These are phyloP conservation scores for Chironomus tepperi DNA, from an alignment of 1,140 invertebrate genomes.

Conservation along the genomic window DNA sequence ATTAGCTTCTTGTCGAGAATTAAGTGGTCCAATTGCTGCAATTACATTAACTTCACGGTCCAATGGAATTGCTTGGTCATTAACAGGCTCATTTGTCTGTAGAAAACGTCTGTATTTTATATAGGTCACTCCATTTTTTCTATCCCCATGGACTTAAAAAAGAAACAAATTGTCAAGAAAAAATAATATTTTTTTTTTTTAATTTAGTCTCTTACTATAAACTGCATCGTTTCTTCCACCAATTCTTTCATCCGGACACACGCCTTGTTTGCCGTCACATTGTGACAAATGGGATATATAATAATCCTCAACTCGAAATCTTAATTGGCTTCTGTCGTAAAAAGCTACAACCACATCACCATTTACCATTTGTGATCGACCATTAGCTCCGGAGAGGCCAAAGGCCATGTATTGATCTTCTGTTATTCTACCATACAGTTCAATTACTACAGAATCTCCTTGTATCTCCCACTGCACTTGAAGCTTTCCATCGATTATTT, in stretches of 20 bases:
- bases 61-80: slow-evolving; percentile 57
- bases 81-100: slow-evolving; percentile 60
- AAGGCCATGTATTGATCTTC: slow-evolving; percentile 85
- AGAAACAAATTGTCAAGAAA: too few relatives aligned
- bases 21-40: slow-evolving; percentile 80
- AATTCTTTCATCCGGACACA: slow-evolving; percentile 74
- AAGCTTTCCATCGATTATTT: slow-evolving; percentile 63
- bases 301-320: slow-evolving; percentile 74
- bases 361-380: slow-evolving; percentile 52
- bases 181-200: too few relatives aligned
- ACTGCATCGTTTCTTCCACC: slow-evolving; percentile 73
- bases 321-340: slow-evolving; percentile 57
- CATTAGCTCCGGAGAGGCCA: slow-evolving; percentile 68
- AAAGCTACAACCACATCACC: slow-evolving; percentile 78
- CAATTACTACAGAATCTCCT: slow-evolving; percentile 64
- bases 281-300: slow-evolving; percentile 74
- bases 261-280: slow-evolving; percentile 69
- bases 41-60: slow-evolving; percentile 64
- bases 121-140: slow-evolving; percentile 72
- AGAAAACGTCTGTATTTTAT: slow-evolving; percentile 68
- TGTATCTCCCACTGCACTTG: slow-evolving; percentile 74
- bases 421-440: slow-evolving; percentile 61
- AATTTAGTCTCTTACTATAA: slow-evolving; percentile 42
- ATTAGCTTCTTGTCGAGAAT: slow-evolving; percentile 68
- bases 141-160: slow-evolving; percentile 52